These are phyloP conservation scores for Otus sunia DNA, from an alignment of 2,113 vertebrate genomes.

Conservation along the genomic window DNA sequence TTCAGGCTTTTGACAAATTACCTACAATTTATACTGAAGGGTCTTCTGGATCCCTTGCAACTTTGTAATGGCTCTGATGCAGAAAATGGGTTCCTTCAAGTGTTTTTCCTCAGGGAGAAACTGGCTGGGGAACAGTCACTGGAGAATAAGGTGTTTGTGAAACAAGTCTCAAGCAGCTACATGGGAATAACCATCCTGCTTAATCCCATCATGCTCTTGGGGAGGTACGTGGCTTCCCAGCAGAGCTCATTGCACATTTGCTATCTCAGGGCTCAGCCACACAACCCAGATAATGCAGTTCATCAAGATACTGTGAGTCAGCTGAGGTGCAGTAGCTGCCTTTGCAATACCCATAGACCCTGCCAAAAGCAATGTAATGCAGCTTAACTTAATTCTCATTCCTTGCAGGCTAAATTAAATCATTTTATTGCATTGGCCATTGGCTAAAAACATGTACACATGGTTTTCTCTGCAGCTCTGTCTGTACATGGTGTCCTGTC, in stretches of 20 bases:
- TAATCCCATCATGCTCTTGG: not conserved
- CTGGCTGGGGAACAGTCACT: not conserved
- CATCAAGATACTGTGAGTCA: not conserved
- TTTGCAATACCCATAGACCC: not conserved
- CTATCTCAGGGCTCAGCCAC: not conserved
- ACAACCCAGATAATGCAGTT: accelerated
- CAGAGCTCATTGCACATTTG: not conserved
- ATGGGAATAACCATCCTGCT: not conserved
- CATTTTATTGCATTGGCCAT: not conserved
- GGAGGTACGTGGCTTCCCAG: not conserved
- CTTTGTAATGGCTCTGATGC: not conserved
- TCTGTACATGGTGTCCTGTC: not conserved
- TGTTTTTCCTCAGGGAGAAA: not conserved
- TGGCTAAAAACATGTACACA: not conserved
- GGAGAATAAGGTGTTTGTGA: not conserved
- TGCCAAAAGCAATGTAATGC: not conserved
- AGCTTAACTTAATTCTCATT: not conserved
- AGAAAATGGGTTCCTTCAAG: not conserved
- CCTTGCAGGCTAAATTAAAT: not conserved
- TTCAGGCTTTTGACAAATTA: not conserved
- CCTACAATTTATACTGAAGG: not conserved
- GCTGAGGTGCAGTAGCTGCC: not conserved
- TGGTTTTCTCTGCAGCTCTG: not conserved
- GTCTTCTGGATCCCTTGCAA: not conserved
- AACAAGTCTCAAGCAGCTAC: not conserved